A percentile compares a stretch with the other conserved stretches of the same genome.
Conservation (phyloP, 2,797 vertebrate species). For the Centropyge bicolor region DNA sequence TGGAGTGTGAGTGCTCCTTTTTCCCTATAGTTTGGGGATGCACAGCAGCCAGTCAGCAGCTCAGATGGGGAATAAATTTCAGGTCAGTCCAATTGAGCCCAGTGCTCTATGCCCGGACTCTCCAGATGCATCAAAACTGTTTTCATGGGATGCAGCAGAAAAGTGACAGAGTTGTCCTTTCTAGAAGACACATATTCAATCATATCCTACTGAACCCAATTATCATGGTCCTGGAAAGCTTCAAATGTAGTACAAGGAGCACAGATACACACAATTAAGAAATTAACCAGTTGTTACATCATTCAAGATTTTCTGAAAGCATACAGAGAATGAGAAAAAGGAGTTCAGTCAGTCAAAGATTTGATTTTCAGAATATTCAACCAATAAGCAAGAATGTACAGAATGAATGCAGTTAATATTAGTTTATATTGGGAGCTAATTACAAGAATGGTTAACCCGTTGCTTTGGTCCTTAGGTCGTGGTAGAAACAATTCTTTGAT, state of each 20-base stretch:
- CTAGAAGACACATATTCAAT: slow-evolving; percentile 1
- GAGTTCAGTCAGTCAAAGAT: not conserved
- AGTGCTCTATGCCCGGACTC: slow-evolving; percentile 54
- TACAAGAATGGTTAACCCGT: too few relatives aligned
- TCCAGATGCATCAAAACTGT: not conserved
- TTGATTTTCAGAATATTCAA: not conserved
- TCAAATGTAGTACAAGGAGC: not conserved
- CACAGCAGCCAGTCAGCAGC: slow-evolving; percentile 51
- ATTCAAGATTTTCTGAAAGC: not conserved
- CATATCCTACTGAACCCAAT: slow-evolving; percentile 2
- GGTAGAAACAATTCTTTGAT: too few relatives aligned
- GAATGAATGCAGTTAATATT: too few relatives aligned
- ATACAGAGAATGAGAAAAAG: not conserved
- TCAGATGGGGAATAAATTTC: slow-evolving; percentile 77
- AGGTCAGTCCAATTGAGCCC: slow-evolving; percentile 79
- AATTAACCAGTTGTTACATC: not conserved
- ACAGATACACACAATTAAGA: not conserved
- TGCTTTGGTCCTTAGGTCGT: too few relatives aligned
- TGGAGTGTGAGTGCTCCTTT: slow-evolving; percentile 65
- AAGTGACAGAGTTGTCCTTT: slow-evolving; percentile 1
- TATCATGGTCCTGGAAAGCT: not conserved
- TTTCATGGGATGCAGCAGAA: not conserved
- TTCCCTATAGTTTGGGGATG: slow-evolving; percentile 65
- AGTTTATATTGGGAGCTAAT: too few relatives aligned
- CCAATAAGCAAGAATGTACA: not conserved